Base-by-base conservation (phyloP, 2,113 vertebrate genomes). In the Periophthalmodon schlosseri region DNA sequence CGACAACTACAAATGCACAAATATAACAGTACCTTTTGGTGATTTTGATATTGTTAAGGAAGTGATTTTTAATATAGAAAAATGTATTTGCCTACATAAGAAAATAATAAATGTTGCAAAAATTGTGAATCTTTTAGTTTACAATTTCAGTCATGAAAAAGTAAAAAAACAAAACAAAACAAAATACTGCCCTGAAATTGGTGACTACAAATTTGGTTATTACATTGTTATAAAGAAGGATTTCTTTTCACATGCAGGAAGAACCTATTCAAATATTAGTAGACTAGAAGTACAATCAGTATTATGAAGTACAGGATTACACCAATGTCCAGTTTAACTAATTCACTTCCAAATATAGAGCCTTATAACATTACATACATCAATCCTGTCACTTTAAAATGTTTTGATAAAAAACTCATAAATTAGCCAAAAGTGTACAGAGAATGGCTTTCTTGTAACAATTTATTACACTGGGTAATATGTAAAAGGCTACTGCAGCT, bases 311-410 rank as follows among this genome's bases (percentile, higher is more conserved):
- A 56, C 7, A 49, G 15, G 15, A 49, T 49, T 12, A 11, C 20
- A 56, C 50, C 50, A 54, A 54, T 54, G 16, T 47, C 50, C 34
- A 15, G 23, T 58, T 23, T 23, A n/a, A 24, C 56, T 75, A 68
- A 84, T 81, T 75, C 57, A 57, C 18, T 65, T 0, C 47, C 47
- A 76, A 75, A 80, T 28, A 75, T 57, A 78, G 56, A 63, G 18
- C 49, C 36, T 9, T 28, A 57, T n/a, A 34, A 58, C 66, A 70
- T 72, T 66, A 28, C 20, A 49, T 64, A 0, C 9, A 9, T 16
- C 0, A 20, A 70, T 78, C 13, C 2, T 36, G 61, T 76, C 23
- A 8, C 56, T 36, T 50, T 58, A 73, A 34, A 72, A 15, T 44
- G 2, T 44, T 44, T 44, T 44, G 39, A 44, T 44, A 44, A 44